These are phyloP conservation scores for Ethmia dodecea DNA, from an alignment of 2,888 invertebrate genomes.

Conservation along the genomic window DNA sequence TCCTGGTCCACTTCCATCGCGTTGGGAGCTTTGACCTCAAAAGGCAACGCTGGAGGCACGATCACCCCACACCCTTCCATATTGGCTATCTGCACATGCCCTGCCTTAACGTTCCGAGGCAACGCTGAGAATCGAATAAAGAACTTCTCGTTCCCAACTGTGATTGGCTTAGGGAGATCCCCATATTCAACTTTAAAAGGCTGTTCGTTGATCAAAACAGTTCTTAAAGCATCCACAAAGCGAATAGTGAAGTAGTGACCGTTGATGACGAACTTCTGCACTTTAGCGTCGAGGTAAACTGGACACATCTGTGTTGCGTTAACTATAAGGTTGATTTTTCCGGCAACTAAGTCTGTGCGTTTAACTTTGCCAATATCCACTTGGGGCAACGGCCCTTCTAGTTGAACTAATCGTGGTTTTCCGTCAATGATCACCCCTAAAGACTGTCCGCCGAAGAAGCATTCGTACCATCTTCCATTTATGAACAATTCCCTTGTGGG, in stretches of 20 bases:
- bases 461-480: conserved; percentile 93
- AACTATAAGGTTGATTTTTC: conserved; percentile 89
- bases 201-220: conserved; percentile 87
- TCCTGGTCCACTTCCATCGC: conserved; percentile 42
- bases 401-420: conserved; percentile 85
- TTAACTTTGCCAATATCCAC: conserved; percentile 91
- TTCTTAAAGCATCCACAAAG: conserved; percentile 87
- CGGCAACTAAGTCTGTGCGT: conserved; percentile 89
- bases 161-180: conserved; percentile 88
- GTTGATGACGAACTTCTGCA: conserved; percentile 87
- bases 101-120: conserved; percentile 85
- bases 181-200: conserved; percentile 90
- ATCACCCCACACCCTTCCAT: conserved; percentile 80
- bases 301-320: conserved; percentile 88
- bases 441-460: conserved; percentile 94
- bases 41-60: conserved; percentile 23
- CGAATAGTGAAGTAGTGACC: conserved; percentile 85
- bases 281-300: conserved; percentile 89
- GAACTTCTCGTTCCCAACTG: conserved; percentile 85
- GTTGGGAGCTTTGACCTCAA: conserved; percentile 27
- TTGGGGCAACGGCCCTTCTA: conserved; percentile 95
- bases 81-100: conserved; percentile 81
- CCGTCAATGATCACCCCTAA: conserved; percentile 88
- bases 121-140: conserved; percentile 89
- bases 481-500: conserved; percentile 95